Evolutionary conservation across 1,140 invertebrate genomes (phyloP), one percentile per base, ranked within the genome.

Genomic region (Orchestia grillus): DNA sequence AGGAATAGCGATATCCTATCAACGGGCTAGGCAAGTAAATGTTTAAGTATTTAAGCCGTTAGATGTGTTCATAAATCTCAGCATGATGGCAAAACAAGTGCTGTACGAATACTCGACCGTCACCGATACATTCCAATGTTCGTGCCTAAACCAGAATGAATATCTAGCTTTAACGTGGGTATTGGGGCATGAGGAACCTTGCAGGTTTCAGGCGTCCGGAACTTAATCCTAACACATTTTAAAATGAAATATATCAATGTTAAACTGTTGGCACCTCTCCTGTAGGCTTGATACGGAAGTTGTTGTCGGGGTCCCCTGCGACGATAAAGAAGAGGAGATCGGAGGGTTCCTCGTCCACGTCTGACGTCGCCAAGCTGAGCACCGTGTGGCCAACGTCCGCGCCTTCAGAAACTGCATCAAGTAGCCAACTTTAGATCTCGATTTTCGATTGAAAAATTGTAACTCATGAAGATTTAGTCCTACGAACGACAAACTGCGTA

Each of bases 361-460:
- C 92, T 15, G 92, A 94, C 92, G 44, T 94, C 92, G 43, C 11
- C 19, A 94, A n/a, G 15, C 36, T 94, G 40, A 94, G 43, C 0
- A 94, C 44, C 23, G 92, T 45, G 92, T 45, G 44, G 92, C 92
- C 92, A n/a, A 94, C 11, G 36, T 44, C 16, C 15, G 92, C 43
- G 45, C 92, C 92, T 47, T 94, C 92, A 40, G 92, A 94, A 4
- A 94, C 92, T 94, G 92, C 3, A 36, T 15, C 62, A 77, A 77
- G 28, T 8, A 77, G 28, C 36, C 36, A 77, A 36, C 62, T 77
- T 77, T 28, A 77, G 28, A 77, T 77, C 1, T 77, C 15, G 28
- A 77, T 8, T 3, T 77, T 77, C n/a, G 28, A 36, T 77, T 15
- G 36, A 36, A 36, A 77, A 77, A 23, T 77, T 19, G 47, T 53